These are phyloP conservation scores for Ceyx margarethae DNA, from an alignment of 2,113 vertebrate genomes.

Conservation along the genomic window DNA sequence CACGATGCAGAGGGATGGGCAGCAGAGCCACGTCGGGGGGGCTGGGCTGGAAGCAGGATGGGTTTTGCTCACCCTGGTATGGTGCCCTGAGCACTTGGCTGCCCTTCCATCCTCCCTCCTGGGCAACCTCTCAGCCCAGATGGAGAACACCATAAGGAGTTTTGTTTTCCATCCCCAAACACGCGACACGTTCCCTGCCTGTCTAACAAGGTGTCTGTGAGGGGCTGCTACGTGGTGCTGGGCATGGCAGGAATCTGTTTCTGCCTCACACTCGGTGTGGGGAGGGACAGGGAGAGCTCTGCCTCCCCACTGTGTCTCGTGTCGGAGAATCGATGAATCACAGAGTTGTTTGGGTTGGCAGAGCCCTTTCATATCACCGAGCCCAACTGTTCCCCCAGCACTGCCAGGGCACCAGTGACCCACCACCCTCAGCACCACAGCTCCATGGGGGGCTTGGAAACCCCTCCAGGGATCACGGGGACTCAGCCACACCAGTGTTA, in stretches of 20 bases:
- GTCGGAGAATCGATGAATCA: neutral
- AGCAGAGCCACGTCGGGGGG: rapidly evolving
- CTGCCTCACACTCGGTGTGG: rapidly evolving
- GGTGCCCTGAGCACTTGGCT: neutral
- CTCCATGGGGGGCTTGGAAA: neutral
- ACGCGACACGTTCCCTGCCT: neutral
- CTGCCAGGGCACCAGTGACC: neutral
- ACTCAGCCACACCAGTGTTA: rapidly evolving
- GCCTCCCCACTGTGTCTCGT: rapidly evolving
- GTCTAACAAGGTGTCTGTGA: neutral
- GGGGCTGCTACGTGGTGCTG: neutral
- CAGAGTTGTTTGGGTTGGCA: neutral
- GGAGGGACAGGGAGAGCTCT: neutral
- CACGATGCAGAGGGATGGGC: rapidly evolving
- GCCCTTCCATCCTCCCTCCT: conserved; percentile 8
- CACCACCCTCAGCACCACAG: neutral
- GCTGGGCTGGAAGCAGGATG: neutral
- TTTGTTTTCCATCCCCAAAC: neutral
- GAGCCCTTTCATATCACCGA: neutral
- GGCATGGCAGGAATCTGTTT: neutral
- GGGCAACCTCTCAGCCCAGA: conserved; percentile 38
- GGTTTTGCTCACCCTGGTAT: neutral
- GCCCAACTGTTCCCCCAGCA: neutral
- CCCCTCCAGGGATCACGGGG: neutral
- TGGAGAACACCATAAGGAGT: conserved; percentile 34